Conservation (phyloP, 2,113 vertebrate species). For the Chamaea fasciata region DNA sequence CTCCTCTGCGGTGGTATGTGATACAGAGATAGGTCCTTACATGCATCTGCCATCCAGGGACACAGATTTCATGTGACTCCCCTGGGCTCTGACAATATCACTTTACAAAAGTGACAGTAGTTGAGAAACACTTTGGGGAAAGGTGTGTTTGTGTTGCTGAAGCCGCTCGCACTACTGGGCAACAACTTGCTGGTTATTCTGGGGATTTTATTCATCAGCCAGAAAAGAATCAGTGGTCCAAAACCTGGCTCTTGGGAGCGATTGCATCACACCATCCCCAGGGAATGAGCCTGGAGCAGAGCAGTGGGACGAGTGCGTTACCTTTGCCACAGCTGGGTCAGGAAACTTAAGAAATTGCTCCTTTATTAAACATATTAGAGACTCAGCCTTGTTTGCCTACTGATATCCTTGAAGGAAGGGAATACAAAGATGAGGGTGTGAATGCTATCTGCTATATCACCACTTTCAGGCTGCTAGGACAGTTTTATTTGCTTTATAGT, state of each 20-base stretch:
- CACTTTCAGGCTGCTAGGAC: constrained; percentile 54
- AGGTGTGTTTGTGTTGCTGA: rapidly evolving
- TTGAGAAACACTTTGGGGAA: not conserved
- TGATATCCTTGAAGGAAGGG: constrained; percentile 54
- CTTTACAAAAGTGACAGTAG: not conserved
- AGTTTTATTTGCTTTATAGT: constrained; percentile 72
- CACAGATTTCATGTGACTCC: not conserved
- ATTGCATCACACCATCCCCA: not conserved
- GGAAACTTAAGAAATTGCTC: constrained; percentile 48
- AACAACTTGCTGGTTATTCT: not conserved
- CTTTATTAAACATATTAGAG: constrained; percentile 69
- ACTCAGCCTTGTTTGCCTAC: constrained; percentile 61
- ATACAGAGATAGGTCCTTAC: constrained; percentile 34
- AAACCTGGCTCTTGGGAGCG: not conserved
- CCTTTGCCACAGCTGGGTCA: constrained; percentile 38
- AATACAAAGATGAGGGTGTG: constrained; percentile 66
- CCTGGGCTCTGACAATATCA: not conserved
- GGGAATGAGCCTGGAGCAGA: not conserved
- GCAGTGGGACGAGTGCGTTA: not conserved
- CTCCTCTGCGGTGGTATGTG: not conserved
- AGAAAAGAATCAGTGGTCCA: not conserved
- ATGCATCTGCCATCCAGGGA: constrained; percentile 4
- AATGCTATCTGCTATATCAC: constrained; percentile 65
- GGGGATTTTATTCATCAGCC: not conserved
- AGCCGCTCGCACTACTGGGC: not conserved